phyloP scores from a whole-genome alignment of 2,797 vertebrate genomes.

The Natrix natrix region DNA sequence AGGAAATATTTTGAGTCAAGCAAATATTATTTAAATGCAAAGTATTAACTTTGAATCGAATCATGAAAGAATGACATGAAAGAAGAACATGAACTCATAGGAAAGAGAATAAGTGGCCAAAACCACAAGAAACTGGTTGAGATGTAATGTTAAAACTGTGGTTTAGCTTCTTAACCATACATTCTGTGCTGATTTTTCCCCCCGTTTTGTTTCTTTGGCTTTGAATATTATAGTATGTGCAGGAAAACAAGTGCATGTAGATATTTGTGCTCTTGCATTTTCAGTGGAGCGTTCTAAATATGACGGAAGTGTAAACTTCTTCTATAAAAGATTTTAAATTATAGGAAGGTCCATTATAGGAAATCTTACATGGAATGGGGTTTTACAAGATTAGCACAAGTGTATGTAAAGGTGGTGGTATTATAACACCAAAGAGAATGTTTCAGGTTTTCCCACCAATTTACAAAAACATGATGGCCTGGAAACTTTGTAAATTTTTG shows the following conservation, averaged over 20 bases:
- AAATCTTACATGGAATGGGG: not conserved
- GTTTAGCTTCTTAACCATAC: not conserved
- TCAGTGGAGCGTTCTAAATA: not conserved
- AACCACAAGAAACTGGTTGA: not conserved
- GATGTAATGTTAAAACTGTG: not conserved
- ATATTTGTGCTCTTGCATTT: not conserved
- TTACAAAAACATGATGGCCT: not conserved
- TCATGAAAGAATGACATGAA: not conserved
- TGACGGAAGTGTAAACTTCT: not conserved
- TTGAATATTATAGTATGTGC: not conserved
- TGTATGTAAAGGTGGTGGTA: no score
- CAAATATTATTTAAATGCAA: not conserved
- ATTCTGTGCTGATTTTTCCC: not conserved
- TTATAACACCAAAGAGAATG: not conserved
- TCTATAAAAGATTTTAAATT: not conserved
- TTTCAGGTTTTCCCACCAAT: not conserved
- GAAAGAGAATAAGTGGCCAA: not conserved
- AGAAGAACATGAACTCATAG: not conserved
- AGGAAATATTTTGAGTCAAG: not conserved
- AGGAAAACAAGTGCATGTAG: not conserved
- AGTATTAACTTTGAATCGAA: not conserved
- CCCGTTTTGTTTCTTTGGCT: not conserved
- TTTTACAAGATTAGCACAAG: not conserved
- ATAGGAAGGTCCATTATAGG: not conserved
- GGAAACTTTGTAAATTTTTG: not conserved